A percentile compares a stretch with the other conserved stretches of the same genome.
Conservation (phyloP, 2,888 invertebrate genomes). For the Volucella inanis region DNA sequence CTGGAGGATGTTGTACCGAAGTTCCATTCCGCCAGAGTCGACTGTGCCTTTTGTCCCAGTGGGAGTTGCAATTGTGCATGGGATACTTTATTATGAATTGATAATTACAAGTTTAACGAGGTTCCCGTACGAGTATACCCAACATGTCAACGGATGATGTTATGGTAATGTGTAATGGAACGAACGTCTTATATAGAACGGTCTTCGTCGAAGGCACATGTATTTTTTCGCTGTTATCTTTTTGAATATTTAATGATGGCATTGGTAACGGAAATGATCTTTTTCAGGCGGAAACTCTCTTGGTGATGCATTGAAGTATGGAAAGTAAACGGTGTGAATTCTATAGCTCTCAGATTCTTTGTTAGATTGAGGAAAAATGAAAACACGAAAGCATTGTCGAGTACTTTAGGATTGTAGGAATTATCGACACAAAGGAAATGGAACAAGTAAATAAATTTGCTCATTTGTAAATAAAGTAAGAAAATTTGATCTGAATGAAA, state of each 20-base stretch:
- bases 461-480: too few relatives aligned
- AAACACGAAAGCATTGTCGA: too few relatives aligned
- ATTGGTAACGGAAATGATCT: not conserved
- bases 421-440: too few relatives aligned
- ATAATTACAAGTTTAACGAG: conserved; percentile 14
- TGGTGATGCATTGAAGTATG: conserved; percentile 4
- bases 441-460: too few relatives aligned
- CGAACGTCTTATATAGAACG: conserved; percentile 3
- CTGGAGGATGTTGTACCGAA: not conserved
- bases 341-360: too few relatives aligned
- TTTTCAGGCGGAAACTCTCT: conserved; percentile 49
- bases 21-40: conserved; percentile 11
- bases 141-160: not conserved
- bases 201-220: too few relatives aligned
- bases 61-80: conserved; percentile 12
- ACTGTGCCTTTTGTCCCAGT: not conserved
- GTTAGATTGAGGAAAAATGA: too few relatives aligned
- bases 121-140: not conserved
- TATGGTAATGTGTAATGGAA: conserved; percentile 1
- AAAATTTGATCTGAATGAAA: too few relatives aligned
- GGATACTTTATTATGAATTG: conserved; percentile 16
- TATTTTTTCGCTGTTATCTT: not conserved
- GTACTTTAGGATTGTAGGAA: too few relatives aligned
- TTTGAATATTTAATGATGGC: too few relatives aligned
- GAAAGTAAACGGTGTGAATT: not conserved